Evolutionary conservation across 2,113 vertebrate genomes (phyloP), one percentile per base, ranked within the genome.

Genomic region (Dicentrarchus labrax): DNA sequence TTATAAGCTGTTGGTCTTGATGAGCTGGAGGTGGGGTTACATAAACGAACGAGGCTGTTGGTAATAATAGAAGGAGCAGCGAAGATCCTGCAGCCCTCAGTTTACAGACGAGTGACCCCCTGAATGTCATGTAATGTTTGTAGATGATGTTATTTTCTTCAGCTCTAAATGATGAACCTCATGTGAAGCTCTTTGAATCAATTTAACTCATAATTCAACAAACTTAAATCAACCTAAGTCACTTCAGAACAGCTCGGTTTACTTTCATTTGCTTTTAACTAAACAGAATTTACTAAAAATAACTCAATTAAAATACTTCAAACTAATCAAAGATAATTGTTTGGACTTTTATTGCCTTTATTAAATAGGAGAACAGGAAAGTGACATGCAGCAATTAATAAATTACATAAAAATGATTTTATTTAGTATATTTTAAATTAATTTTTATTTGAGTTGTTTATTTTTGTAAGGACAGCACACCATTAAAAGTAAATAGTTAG

Each of bases 1-100:
- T 90, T 90, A 88, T 83, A 89, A 89, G 15, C 51, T 83, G 76
- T 62, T 67, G 88, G 45, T 76, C 72, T 57, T 72, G 80, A 90
- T 82, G 83, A 86, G 79, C 60, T 83, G 62, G 30, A 66, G 86
- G 57, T 71, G 78, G 48, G 83, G 74, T 90, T 91, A 86, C 79
- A 64, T 45, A 93, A 91, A 89, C 53, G 1, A 85, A 91, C 75
- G 3, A 76, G 65, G 77, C 80, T 75, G 78, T 65, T 47, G 87
- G 86, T 91, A 90, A 86, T 87, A 75, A 87, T 83, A 91, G 91
- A 86, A 24, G 75, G 57, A 69, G 74, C 24, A 0, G 12, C 17
- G 21, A 76, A 84, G 60, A 85, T 74, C 30, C 47, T 22, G 43
- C 51, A 51, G 76, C 43, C 30, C 57, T 68, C 41, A 51, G 5